These are phyloP conservation scores for Eurystomus glaucurus DNA, from an alignment of 2,797 vertebrate genomes.

Conservation along the genomic window DNA sequence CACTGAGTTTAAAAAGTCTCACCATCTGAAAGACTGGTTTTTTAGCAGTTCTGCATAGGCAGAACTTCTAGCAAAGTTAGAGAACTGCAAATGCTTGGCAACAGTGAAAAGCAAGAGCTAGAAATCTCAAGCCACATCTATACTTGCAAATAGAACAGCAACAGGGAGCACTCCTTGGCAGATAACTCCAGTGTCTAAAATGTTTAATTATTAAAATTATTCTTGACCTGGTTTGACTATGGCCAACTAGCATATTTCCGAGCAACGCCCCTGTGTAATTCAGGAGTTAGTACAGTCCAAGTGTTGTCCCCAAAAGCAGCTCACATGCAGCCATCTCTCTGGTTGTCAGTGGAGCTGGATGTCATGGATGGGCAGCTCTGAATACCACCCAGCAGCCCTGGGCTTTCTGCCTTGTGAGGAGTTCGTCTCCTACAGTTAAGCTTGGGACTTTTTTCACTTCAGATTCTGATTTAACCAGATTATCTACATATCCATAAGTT, in stretches of 20 bases:
- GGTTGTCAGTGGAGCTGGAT: not conserved
- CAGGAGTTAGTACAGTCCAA: not conserved
- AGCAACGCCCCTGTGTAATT: rapidly evolving
- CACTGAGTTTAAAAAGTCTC: not conserved
- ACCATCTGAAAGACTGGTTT: not conserved
- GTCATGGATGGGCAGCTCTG: not conserved
- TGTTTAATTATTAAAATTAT: not conserved
- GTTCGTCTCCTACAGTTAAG: not conserved
- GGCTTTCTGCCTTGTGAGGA: not conserved
- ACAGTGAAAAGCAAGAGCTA: not conserved
- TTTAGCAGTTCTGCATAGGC: not conserved
- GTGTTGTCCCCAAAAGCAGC: rapidly evolving
- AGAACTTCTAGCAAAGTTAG: not conserved
- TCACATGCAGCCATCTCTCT: not conserved
- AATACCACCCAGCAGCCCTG: not conserved
- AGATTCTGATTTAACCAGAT: not conserved
- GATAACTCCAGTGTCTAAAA: not conserved
- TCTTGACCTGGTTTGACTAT: not conserved
- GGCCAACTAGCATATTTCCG: not conserved
- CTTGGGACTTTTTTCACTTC: not conserved
- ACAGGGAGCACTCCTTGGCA: not conserved
- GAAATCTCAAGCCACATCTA: not conserved
- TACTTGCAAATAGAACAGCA: not conserved
- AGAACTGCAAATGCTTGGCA: not conserved
- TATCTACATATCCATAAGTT: not conserved